Conservation (phyloP, 2,888 invertebrate species). For the Limenitis camilla region DNA sequence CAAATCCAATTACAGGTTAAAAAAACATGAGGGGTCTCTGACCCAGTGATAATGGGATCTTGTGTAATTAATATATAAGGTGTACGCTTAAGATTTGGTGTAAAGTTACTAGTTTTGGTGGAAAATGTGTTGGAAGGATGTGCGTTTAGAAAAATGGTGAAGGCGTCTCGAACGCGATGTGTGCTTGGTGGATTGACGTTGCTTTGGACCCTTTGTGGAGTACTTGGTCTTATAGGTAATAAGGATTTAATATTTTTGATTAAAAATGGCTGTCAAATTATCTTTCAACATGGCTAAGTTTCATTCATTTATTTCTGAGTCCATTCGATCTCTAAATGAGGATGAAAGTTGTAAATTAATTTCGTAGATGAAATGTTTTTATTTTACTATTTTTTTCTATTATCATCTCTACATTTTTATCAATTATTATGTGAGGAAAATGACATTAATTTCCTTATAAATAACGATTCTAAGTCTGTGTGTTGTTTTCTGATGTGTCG, state of each 20-base stretch:
- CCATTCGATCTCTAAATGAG: no score
- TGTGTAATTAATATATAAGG: constrained; percentile 39
- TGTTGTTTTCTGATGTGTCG: no score
- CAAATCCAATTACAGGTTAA: constrained; percentile 54
- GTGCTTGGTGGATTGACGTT: constrained; percentile 52
- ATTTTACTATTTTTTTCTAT: no score
- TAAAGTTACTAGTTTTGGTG: constrained; percentile 35
- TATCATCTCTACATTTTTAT: no score
- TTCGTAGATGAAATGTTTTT: no score
- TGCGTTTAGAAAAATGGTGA: constrained; percentile 68
- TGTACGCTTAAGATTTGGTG: constrained; percentile 34
- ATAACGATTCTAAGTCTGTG: no score
- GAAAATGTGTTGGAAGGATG: constrained; percentile 56
- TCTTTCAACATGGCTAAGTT: no score
- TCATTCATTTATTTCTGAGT: no score
- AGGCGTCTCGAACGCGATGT: constrained; percentile 50
- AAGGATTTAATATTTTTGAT: constrained; percentile 3
- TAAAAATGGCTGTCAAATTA: no score
- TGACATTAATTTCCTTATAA: no score
- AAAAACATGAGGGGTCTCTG: constrained; percentile 41
- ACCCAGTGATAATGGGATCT: constrained; percentile 46
- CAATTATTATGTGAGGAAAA: no score
- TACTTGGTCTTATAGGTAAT: constrained; percentile 63
- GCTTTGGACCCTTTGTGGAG: constrained; percentile 38
- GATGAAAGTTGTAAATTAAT: no score